A percentile compares a stretch with the other conserved stretches of the same genome.
Evolutionary conservation across 2,797 vertebrate genomes (phyloP).

Genomic region (Acanthiza pusilla): DNA sequence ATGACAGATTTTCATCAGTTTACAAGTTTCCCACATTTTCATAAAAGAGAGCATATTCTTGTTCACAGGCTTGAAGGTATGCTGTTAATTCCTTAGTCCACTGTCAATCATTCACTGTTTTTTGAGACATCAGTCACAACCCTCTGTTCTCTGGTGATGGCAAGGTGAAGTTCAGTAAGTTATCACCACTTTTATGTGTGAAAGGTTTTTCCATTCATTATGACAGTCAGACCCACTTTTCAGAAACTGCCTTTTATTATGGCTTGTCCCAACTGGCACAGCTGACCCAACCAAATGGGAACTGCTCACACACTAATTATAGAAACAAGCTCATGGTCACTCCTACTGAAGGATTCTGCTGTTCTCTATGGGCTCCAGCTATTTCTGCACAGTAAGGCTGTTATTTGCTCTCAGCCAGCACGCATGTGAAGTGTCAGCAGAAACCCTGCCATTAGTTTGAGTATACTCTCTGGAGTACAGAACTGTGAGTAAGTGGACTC

Average conservation of each 20-base stretch:
- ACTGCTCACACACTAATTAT: background rate
- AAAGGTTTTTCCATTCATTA: background rate
- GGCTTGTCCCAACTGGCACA: background rate
- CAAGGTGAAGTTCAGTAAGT: background rate
- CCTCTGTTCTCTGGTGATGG: background rate
- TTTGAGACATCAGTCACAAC: background rate
- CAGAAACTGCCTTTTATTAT: background rate
- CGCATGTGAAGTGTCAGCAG: background rate
- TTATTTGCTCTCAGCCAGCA: background rate
- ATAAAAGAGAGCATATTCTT: background rate
- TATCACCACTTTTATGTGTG: background rate
- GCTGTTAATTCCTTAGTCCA: background rate
- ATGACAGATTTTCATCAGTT: background rate
- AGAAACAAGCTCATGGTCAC: background rate
- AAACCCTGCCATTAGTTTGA: background rate
- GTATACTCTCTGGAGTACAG: background rate
- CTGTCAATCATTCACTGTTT: background rate
- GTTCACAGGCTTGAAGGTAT: background rate
- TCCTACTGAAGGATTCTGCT: background rate
- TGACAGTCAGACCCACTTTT: background rate
- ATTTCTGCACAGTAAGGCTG: background rate
- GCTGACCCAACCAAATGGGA: background rate
- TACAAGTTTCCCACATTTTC: background rate
- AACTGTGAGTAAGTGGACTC: background rate
- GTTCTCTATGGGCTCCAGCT: background rate